phyloP scores from a whole-genome alignment of 2,888 invertebrate genomes.

The Aproaerema taeniolella region DNA sequence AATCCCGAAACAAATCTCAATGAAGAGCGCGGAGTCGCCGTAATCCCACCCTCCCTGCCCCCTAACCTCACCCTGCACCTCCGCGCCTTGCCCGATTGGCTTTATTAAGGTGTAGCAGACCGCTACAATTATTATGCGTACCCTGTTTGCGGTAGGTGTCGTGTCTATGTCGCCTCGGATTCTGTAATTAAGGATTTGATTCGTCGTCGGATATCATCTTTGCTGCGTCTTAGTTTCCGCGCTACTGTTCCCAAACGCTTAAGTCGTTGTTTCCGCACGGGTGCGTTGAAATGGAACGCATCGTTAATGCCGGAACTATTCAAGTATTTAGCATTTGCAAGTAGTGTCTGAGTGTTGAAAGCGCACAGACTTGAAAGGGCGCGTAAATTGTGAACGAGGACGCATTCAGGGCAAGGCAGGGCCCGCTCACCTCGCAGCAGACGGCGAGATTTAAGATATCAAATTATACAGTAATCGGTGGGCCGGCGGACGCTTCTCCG shows the following conservation, averaged over 20 bases:
- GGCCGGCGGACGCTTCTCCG: slow-evolving; percentile 41
- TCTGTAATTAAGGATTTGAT: slow-evolving; percentile 73
- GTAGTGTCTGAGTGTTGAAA: slow-evolving; percentile 33
- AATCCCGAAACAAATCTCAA: slow-evolving; percentile 77
- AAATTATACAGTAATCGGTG: slow-evolving; percentile 68
- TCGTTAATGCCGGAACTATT: slow-evolving; percentile 27
- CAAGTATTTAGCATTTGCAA: slow-evolving; percentile 35
- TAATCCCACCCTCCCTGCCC: slow-evolving; percentile 53
- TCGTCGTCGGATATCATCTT: slow-evolving; percentile 55
- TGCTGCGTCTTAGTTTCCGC: slow-evolving; percentile 31
- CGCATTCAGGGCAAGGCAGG: slow-evolving; percentile 58
- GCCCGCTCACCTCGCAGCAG: slow-evolving; percentile 46
- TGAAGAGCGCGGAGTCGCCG: slow-evolving; percentile 68
- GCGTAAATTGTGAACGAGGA: slow-evolving; percentile 63
- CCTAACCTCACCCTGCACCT: slow-evolving; percentile 31
- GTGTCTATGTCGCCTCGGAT: slow-evolving; percentile 67
- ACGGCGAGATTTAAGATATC: slow-evolving; percentile 65
- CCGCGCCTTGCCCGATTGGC: slow-evolving; percentile 61
- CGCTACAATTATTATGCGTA: slow-evolving; percentile 77
- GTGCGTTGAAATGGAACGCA: slow-evolving; percentile 20
- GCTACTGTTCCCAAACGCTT: slow-evolving; percentile 13
- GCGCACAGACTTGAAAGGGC: slow-evolving; percentile 50
- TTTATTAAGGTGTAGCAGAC: slow-evolving; percentile 77
- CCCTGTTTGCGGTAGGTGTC: slow-evolving; percentile 73
- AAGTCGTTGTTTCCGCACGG: slow-evolving; percentile 1